Evolutionary conservation across 2,113 vertebrate species (phyloP).

Genomic region (Saguinus imperator): DNA sequence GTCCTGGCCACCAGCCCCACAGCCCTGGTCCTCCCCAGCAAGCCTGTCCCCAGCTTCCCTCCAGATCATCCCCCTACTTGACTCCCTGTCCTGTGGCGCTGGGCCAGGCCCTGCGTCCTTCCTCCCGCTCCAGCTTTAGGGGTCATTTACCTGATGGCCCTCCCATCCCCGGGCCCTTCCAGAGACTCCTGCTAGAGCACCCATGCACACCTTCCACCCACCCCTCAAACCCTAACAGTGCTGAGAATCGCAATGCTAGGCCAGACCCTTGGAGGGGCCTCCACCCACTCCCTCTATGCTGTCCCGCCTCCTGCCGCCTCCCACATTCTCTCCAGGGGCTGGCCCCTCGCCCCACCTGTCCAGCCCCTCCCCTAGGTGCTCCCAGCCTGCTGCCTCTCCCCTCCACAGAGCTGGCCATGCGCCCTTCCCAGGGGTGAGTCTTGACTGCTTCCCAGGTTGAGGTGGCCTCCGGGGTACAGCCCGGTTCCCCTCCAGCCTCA

Average conservation of each 20-base stretch:
- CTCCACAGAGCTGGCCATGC: background rate
- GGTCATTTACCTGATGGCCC: background rate
- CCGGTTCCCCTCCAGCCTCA: background rate
- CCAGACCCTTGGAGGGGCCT: background rate
- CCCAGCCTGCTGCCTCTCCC: background rate
- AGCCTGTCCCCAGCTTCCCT: background rate
- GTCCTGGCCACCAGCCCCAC: fast-evolving
- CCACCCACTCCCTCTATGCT: too few species aligned
- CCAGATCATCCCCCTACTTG: background rate
- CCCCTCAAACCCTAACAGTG: background rate
- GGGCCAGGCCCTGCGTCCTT: background rate
- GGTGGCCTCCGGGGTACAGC: fast-evolving
- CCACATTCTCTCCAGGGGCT: background rate
- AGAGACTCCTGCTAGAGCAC: too few species aligned
- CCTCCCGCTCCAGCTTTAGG: background rate
- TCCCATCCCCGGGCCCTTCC: background rate
- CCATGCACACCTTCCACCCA: too few species aligned
- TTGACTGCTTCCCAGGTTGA: background rate
- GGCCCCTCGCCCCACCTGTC: too few species aligned
- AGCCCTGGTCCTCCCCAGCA: background rate
- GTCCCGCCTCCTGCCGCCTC: too few species aligned
- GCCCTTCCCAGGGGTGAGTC: background rate
- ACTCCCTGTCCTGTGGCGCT: background rate
- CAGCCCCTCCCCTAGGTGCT: background rate
- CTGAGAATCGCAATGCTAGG: too few species aligned